Percentiles rank a stretch among this genome's conserved stretches.
Evolutionary conservation across 1,140 invertebrate species (phyloP).

Genomic region (Trichonephila inaurata): DNA sequence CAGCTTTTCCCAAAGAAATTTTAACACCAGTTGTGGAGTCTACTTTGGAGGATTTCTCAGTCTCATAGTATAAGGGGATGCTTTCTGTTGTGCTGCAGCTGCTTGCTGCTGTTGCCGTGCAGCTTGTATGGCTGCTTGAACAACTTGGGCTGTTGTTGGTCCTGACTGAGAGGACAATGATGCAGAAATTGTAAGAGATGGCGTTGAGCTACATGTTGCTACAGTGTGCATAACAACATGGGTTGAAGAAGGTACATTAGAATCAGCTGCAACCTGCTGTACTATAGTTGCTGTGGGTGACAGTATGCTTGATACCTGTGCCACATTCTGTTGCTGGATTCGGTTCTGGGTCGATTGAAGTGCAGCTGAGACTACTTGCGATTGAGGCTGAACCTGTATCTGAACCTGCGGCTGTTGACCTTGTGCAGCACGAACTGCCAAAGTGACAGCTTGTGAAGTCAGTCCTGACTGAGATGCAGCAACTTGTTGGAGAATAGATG

Average conservation of each 20-base stretch:
- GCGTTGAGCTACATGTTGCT: not conserved
- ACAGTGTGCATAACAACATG: constrained; percentile 67
- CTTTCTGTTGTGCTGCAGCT: constrained; percentile 53
- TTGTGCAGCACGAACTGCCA: constrained; percentile 71
- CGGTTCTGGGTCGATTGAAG: constrained; percentile 39
- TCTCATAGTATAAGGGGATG: constrained; percentile 74
- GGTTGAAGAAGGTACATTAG: constrained; percentile 18
- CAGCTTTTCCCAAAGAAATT: too few relatives aligned
- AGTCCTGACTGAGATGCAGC: constrained; percentile 30
- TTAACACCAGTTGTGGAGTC: not conserved
- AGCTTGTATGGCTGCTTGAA: constrained; percentile 70
- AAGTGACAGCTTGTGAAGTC: constrained; percentile 68
- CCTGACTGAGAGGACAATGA: not conserved
- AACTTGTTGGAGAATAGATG: constrained; percentile 63
- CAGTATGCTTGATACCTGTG: constrained; percentile 25
- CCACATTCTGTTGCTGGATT: constrained; percentile 27
- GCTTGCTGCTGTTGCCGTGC: constrained; percentile 34
- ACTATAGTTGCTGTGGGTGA: constrained; percentile 36
- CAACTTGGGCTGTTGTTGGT: constrained; percentile 48
- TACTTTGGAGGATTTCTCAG: constrained; percentile 73
- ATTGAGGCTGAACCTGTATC: constrained; percentile 65
- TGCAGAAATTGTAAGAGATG: not conserved
- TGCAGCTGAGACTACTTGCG: constrained; percentile 43
- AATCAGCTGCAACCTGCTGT: constrained; percentile 60
- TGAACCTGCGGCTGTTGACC: constrained; percentile 70